Evolutionary conservation across 1,140 invertebrate species (phyloP).

Genomic region (Bathynomus jamesi): DNA sequence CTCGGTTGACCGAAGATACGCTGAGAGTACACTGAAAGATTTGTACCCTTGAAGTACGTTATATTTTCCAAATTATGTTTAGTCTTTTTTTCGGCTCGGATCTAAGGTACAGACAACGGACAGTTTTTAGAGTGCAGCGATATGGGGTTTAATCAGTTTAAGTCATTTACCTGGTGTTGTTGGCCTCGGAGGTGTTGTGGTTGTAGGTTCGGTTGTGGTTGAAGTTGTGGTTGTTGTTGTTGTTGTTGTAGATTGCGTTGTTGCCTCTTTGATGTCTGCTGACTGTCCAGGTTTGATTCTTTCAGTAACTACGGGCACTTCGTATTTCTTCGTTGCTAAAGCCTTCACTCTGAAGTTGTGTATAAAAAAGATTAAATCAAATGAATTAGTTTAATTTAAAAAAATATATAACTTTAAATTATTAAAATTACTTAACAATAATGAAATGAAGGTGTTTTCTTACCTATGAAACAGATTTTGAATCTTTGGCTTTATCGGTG

Average conservation of each 20-base stretch:
- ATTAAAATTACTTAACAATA: background rate
- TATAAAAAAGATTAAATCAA: background rate
- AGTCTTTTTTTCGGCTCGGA: too few relatives aligned
- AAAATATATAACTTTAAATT: background rate
- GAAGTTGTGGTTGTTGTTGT: slow-evolving; percentile 59
- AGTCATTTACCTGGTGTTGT: slow-evolving; percentile 32
- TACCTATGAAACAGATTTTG: slow-evolving; percentile 28
- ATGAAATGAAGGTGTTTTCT: slow-evolving; percentile 3
- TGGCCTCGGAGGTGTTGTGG: slow-evolving; percentile 44
- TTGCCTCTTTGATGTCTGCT: background rate
- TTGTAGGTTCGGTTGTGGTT: slow-evolving; percentile 64
- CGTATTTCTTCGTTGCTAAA: slow-evolving; percentile 71
- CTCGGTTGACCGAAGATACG: too few relatives aligned
- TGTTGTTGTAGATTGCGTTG: slow-evolving; percentile 42
- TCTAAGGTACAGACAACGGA: too few relatives aligned
- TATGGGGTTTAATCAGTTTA: too few relatives aligned
- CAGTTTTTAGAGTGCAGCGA: too few relatives aligned
- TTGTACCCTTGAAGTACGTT: too few relatives aligned
- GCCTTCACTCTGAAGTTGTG: slow-evolving; percentile 60
- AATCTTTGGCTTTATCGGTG: slow-evolving; percentile 20
- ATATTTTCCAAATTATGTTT: too few relatives aligned
- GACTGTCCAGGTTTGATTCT: background rate
- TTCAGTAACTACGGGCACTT: slow-evolving; percentile 51
- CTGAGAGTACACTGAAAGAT: too few relatives aligned
- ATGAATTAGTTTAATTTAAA: background rate